These are phyloP conservation scores for Ichneumoninae sp. DNA, from an alignment of 2,888 invertebrate genomes.

Conservation along the genomic window DNA sequence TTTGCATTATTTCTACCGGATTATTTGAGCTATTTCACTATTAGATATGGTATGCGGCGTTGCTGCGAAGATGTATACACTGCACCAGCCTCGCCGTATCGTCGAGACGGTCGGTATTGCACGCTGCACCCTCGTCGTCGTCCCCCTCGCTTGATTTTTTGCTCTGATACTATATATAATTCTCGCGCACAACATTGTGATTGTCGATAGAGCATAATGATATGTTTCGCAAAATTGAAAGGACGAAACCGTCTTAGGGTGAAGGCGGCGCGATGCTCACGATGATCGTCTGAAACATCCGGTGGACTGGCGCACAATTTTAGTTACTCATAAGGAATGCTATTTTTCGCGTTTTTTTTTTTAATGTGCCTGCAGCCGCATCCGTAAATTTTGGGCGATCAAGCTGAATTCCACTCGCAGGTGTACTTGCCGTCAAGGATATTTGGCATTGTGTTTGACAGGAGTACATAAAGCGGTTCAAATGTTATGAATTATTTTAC, in stretches of 20 bases:
- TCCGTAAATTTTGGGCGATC: no score
- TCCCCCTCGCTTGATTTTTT: slow-evolving; percentile 33
- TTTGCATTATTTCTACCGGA: slow-evolving; percentile 81
- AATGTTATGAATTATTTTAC: no score
- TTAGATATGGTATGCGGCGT: slow-evolving; percentile 80
- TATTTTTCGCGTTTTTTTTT: no score
- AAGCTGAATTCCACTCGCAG: no score
- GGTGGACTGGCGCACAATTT: background rate
- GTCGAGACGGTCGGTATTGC: slow-evolving; percentile 43
- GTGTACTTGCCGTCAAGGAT: no score
- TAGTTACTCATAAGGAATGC: background rate
- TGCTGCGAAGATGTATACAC: slow-evolving; percentile 7
- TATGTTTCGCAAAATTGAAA: background rate
- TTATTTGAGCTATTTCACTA: slow-evolving; percentile 83
- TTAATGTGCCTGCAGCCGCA: no score
- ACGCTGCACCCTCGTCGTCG: slow-evolving; percentile 47
- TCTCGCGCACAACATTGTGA: slow-evolving; percentile 19
- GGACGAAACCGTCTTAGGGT: background rate
- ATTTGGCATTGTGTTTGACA: no score
- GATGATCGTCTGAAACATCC: background rate
- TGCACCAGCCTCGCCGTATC: slow-evolving; percentile 58
- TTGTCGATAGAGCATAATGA: slow-evolving; percentile 45
- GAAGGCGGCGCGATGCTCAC: background rate
- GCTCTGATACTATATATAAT: background rate
- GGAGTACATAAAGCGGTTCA: no score